A percentile compares a stretch with the other conserved stretches of the same genome.
Conservation (phyloP, 2,113 vertebrate genomes). For the Lonchura striata region DNA sequence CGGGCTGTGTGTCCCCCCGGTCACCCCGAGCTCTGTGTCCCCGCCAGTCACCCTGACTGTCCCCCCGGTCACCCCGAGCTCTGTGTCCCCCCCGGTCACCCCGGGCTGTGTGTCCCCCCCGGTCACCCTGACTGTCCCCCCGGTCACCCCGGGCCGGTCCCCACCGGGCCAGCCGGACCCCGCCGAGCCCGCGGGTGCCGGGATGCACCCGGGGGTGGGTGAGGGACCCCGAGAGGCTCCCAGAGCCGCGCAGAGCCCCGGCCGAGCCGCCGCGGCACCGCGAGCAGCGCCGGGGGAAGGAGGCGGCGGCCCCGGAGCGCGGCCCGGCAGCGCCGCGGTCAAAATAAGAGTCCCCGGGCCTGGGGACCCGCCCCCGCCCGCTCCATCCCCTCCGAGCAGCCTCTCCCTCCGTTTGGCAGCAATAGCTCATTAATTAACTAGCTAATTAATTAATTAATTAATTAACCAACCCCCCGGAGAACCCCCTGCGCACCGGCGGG, state of each 20-base stretch:
- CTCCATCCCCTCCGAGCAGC: neutral
- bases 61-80: too few species aligned
- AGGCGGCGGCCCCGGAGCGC: neutral
- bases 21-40: too few species aligned
- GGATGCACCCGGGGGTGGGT: fast-evolving
- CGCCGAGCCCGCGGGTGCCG: neutral
- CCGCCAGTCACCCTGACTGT: too few species aligned
- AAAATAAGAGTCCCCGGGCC: constrained; percentile 57
- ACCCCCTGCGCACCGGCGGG: neutral
- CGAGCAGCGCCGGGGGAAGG: neutral
- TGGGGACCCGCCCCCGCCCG: neutral
- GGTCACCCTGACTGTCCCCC: too few species aligned
- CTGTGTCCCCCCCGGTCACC: too few species aligned
- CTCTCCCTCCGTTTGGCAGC: neutral
- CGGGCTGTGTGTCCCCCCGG: too few species aligned
- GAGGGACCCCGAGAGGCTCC: neutral
- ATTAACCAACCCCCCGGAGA: too few species aligned
- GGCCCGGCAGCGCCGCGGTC: neutral
- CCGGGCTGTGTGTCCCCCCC: too few species aligned
- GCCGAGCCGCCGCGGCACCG: neutral
- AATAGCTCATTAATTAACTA: neutral
- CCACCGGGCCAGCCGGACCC: neutral
- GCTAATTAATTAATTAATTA: neutral
- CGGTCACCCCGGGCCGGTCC: too few species aligned
- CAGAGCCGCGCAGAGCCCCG: neutral